These are phyloP conservation scores for Istiophorus platypterus DNA, from an alignment of 2,113 vertebrate genomes.

Conservation along the genomic window DNA sequence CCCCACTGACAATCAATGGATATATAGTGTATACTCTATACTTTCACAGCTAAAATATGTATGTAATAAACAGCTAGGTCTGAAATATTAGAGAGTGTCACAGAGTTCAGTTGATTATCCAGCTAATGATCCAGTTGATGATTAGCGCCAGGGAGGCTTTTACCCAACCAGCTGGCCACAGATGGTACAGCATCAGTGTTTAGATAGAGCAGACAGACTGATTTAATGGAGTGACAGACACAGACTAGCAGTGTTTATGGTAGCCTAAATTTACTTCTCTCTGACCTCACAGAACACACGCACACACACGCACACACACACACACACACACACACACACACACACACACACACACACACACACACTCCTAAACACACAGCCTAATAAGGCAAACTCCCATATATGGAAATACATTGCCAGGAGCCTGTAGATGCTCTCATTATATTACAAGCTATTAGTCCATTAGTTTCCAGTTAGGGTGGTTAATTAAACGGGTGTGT, in stretches of 20 bases:
- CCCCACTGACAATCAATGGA: neutral
- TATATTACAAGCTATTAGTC: slow-evolving; percentile 39
- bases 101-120: slow-evolving; percentile 45
- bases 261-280: slow-evolving; percentile 37
- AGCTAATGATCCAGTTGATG: slow-evolving; percentile 52
- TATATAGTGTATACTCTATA: neutral
- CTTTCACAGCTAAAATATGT: neutral
- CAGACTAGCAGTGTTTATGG: slow-evolving; percentile 66
- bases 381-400: slow-evolving; percentile 47
- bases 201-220: slow-evolving; percentile 43
- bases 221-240: slow-evolving; percentile 58
- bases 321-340: slow-evolving; percentile 11
- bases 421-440: slow-evolving; percentile 1
- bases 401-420: slow-evolving; percentile 29
- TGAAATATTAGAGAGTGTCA: slow-evolving; percentile 40
- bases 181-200: slow-evolving; percentile 59
- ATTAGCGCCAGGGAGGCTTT: slow-evolving; percentile 41
- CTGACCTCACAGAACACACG: slow-evolving; percentile 41
- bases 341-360: slow-evolving; percentile 24
- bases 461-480: slow-evolving; percentile 58
- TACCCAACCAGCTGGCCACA: slow-evolving; percentile 59
- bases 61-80: slow-evolving; percentile 25
- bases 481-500: slow-evolving; percentile 9
- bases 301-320: slow-evolving; percentile 11
- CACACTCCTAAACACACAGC: neutral